Conservation (phyloP, 2,113 vertebrate species). For the Spheniscus mendiculus region DNA sequence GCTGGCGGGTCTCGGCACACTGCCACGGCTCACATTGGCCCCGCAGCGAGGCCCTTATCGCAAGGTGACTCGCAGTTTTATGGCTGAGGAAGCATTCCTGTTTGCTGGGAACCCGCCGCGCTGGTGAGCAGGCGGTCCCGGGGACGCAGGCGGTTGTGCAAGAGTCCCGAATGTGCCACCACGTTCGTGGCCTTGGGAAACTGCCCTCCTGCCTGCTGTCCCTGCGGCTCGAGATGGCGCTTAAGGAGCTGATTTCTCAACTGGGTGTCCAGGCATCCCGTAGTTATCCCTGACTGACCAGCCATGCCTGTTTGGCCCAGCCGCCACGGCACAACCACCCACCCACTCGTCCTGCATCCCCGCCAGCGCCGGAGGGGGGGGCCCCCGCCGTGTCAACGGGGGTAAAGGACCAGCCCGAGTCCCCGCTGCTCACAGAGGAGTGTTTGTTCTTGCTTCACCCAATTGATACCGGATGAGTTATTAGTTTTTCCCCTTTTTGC, state of each 20-base stretch:
- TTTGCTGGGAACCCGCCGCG: fast-evolving
- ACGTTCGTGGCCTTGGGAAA: fast-evolving
- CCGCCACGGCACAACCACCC: neutral
- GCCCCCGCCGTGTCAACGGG: fast-evolving
- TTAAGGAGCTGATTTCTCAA: neutral
- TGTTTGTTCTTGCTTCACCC: neutral
- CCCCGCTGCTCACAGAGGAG: fast-evolving
- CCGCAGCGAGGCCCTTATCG: fast-evolving
- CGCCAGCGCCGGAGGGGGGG: fast-evolving
- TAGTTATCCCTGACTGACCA: neutral
- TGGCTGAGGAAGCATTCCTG: neutral
- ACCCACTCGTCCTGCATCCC: neutral
- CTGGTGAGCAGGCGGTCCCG: fast-evolving
- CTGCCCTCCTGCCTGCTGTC: neutral
- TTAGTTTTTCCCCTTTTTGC: neutral
- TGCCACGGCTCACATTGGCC: fast-evolving
- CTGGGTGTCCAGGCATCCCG: neutral
- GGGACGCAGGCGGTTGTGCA: fast-evolving
- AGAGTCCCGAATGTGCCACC: fast-evolving
- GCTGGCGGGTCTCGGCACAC: fast-evolving
- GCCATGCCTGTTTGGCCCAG: neutral
- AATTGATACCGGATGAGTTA: fast-evolving
- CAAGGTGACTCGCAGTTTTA: neutral
- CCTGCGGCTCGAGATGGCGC: fast-evolving
- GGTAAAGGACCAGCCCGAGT: neutral